phyloP scores from a whole-genome alignment of 2,888 invertebrate species.

The Caenorhabditis sp. region DNA sequence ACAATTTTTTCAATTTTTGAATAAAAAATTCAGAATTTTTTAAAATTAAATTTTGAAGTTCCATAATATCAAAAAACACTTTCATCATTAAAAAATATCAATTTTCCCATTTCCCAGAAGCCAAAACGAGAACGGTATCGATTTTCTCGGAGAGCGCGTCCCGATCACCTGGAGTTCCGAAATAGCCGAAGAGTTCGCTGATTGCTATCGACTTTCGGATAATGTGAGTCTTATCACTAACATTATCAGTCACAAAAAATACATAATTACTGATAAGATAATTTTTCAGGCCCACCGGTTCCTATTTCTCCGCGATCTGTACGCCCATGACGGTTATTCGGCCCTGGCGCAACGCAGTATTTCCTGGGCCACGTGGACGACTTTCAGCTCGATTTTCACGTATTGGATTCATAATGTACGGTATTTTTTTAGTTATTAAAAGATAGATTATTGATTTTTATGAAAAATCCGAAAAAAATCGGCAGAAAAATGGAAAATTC shows the following conservation, averaged over 20 bases:
- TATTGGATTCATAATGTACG: conserved; percentile 77
- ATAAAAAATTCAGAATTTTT: no score
- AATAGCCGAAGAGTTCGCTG: conserved; percentile 73
- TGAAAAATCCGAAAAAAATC: no score
- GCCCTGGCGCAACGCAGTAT: conserved; percentile 75
- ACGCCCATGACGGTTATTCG: conserved; percentile 77
- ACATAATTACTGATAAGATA: no score
- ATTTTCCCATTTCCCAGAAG: conserved; percentile 46
- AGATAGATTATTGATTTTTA: no score
- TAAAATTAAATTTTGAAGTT: no score
- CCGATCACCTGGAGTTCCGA: conserved; percentile 75
- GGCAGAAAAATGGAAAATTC: no score
- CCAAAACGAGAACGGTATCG: conserved; percentile 58
- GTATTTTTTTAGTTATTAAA: no score
- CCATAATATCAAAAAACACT: neutral
- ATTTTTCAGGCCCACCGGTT: conserved; percentile 74
- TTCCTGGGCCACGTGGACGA: conserved; percentile 80
- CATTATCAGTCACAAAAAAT: no score
- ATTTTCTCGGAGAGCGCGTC: conserved; percentile 72
- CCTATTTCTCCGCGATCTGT: conserved; percentile 77
- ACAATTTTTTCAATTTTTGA: neutral
- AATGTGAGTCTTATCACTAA: conserved; percentile 62
- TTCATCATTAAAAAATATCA: no score
- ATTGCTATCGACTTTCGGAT: conserved; percentile 75
- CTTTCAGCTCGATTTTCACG: conserved; percentile 77